Evolutionary conservation across 1,140 invertebrate genomes (phyloP), one percentile per base, ranked within the genome.

Genomic region (Hesperophylax magnus): DNA sequence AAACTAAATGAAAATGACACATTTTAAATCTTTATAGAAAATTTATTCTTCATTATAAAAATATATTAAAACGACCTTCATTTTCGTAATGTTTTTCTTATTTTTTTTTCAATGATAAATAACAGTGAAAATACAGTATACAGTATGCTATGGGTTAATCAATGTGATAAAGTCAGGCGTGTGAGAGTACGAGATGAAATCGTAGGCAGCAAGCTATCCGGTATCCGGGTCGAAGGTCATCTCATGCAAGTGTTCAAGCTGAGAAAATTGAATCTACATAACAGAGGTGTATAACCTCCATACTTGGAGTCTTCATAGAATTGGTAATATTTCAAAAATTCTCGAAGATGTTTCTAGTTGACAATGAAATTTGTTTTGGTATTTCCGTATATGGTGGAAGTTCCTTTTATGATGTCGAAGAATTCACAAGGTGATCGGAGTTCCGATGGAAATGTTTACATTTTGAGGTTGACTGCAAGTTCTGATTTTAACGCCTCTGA

Each of bases 261-360:
- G 24, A n/a, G n/a, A n/a, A n/a, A n/a, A n/a, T n/a, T n/a, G n/a
- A 61, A 61, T 61, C 24, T 61, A 61, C 58, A 61, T 61, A 61
- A 24, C 58, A 61, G 18, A 61, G 58, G 58, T 61, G 3, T 22
- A 61, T 20, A 61, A 61, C 17, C 58, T 61, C 5, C 58, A 61
- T 2, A 61, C 58, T 20, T 18, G 58, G 18, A 18, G 8, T 1
- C 6, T 20, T 22, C 18, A 6, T 58, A 1, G n/a, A 18, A n/a
- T 24, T 61, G 24, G 1, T 61, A 24, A 20, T 60, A 60, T 20
- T 34, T 34, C 34, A 8, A 14, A 20, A 20, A 24, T 22, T 20
- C 58, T 22, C 58, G 3, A 15, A 61, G 20, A 20, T 22, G 11
- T 20, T 61, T 20, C 18, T 14, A 24, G 18, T 22, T 47, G 11